Percentiles rank a stretch among this genome's conserved stretches.
These are phyloP conservation scores for Phalacrocorax aristotelis DNA, from an alignment of 2,113 vertebrate genomes.

Conservation along the genomic window DNA sequence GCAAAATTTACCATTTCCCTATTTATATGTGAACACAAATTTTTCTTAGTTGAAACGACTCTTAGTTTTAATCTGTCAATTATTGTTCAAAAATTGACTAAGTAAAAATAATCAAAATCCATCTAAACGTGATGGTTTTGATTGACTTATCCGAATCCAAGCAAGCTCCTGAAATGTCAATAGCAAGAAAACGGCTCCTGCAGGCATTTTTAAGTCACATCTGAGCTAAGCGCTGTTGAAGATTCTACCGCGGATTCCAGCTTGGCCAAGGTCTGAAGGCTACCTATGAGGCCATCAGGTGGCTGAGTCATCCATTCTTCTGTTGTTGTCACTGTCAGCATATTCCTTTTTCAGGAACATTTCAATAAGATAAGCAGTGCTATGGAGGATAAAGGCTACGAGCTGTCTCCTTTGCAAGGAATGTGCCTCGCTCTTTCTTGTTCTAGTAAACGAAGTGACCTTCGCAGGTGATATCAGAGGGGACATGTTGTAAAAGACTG, in stretches of 20 bases:
- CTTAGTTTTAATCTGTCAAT: background rate
- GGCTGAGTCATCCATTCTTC: background rate
- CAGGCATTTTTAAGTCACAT: background rate
- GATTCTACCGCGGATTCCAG: background rate
- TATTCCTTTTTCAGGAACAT: background rate
- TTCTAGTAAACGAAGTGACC: background rate
- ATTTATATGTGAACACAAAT: background rate
- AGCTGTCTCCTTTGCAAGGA: background rate
- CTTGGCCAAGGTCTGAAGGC: background rate
- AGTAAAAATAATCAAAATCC: background rate
- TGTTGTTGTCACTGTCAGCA: background rate
- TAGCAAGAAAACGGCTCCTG: background rate
- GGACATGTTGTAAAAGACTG: background rate
- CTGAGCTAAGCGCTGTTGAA: background rate
- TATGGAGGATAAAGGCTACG: background rate
- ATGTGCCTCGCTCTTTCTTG: background rate
- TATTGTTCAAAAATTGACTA: background rate
- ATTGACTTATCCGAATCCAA: background rate
- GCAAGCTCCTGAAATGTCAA: background rate
- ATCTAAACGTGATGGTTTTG: background rate
- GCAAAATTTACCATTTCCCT: background rate
- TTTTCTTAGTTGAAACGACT: background rate
- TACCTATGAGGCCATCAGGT: background rate
- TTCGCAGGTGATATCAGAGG: background rate
- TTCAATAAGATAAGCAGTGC: slow-evolving; percentile 1